phyloP scores from a whole-genome alignment of 2,113 vertebrate genomes.

The Accipiter cooperii region DNA sequence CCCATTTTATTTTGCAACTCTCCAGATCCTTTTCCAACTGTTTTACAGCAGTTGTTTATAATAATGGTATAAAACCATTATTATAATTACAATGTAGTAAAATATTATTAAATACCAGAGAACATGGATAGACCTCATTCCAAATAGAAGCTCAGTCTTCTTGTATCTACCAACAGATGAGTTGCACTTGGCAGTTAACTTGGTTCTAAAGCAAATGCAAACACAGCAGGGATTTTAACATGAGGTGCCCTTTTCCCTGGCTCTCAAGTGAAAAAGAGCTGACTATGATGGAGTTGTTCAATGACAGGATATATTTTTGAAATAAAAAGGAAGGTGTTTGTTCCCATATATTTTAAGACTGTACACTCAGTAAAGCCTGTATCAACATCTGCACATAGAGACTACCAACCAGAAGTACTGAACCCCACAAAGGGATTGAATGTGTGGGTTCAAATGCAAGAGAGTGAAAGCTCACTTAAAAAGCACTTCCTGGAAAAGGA shows the following conservation, averaged over 20 bases:
- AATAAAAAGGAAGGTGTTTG: neutral
- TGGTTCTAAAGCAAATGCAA: neutral
- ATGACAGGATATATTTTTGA: neutral
- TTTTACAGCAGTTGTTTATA: neutral
- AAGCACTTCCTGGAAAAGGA: neutral
- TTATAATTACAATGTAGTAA: neutral
- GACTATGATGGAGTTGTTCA: neutral
- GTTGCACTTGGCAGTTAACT: neutral
- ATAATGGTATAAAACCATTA: neutral
- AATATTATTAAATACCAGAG: neutral
- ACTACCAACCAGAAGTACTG: neutral
- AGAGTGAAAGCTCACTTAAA: neutral
- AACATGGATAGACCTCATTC: neutral
- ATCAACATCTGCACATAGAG: neutral
- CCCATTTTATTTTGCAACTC: neutral
- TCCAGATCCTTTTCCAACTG: neutral
- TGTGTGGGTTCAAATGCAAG: neutral
- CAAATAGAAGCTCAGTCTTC: neutral
- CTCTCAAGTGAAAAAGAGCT: neutral
- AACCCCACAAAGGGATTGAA: neutral
- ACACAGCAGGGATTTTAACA: neutral
- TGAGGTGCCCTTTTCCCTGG: neutral
- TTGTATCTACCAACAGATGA: neutral
- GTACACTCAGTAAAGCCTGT: neutral
- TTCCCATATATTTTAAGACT: neutral